These are phyloP conservation scores for Parelbella ahira DNA, from an alignment of 2,888 invertebrate species.

Conservation along the genomic window DNA sequence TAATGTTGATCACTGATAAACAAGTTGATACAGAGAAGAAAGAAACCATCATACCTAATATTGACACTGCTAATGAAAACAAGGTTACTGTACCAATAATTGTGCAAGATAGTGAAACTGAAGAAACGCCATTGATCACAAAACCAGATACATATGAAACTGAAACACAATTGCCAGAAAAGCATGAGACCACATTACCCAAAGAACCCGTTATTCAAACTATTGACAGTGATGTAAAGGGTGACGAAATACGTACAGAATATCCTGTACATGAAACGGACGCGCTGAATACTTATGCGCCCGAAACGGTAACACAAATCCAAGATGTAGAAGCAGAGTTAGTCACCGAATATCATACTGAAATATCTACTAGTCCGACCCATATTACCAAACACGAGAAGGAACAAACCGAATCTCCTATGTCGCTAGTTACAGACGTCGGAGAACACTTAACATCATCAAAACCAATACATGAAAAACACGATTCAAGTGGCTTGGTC, in stretches of 20 bases:
- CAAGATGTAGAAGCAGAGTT: constrained; percentile 30
- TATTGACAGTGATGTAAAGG: constrained; percentile 4
- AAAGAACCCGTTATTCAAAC: constrained; percentile 6
- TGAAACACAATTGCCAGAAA: constrained; percentile 23
- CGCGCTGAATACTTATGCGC: constrained; percentile 21
- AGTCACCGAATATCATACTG: constrained; percentile 28
- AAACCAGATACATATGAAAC: constrained; percentile 19
- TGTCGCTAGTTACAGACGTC: constrained; percentile 28
- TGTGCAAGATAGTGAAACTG: background rate
- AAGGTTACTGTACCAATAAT: background rate
- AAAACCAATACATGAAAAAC: constrained; percentile 5
- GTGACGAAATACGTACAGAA: constrained; percentile 26
- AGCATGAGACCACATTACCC: constrained; percentile 1
- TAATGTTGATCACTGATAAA: background rate
- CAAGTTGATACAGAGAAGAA: no score
- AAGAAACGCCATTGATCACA: background rate
- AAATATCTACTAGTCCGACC: constrained; percentile 1
- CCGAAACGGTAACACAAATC: constrained; percentile 22
- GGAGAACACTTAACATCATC: constrained; percentile 18
- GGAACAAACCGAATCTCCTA: constrained; percentile 27
- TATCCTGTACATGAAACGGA: constrained; percentile 5
- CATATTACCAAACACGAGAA: background rate
- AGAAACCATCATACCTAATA: background rate
- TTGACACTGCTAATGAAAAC: background rate
- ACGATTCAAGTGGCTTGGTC: constrained; percentile 4